These are phyloP conservation scores for Phylloscopus collybita DNA, from an alignment of 2,797 vertebrate genomes.

Conservation along the genomic window DNA sequence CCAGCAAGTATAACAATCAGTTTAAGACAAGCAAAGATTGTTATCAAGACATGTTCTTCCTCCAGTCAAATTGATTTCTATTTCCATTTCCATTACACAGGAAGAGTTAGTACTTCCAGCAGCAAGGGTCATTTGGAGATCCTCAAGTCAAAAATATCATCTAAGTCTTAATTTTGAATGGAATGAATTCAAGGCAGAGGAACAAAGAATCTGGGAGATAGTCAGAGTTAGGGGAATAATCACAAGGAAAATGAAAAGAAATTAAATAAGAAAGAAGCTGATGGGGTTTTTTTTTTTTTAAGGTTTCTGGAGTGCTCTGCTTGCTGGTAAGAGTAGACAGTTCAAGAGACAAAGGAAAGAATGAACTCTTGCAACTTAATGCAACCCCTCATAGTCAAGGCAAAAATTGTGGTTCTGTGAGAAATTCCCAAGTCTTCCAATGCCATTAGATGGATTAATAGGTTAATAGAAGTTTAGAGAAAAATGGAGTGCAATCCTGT, in stretches of 20 bases:
- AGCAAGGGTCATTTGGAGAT: not conserved
- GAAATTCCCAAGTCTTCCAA: not conserved
- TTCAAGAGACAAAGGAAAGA: not conserved
- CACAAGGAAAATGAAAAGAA: not conserved
- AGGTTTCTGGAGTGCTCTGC: not conserved
- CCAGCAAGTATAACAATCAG: not conserved
- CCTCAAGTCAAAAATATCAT: not conserved
- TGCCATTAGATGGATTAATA: not conserved
- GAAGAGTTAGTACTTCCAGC: not conserved
- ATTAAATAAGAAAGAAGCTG: not conserved
- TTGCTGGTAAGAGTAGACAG: rapidly evolving
- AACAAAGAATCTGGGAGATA: not conserved
- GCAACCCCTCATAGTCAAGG: not conserved
- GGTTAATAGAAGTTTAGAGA: not conserved
- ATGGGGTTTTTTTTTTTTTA: not conserved
- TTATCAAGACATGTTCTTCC: not conserved
- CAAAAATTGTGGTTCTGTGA: not conserved
- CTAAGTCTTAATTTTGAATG: not conserved
- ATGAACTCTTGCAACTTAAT: not conserved
- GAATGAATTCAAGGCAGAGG: not conserved
- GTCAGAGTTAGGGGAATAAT: not conserved
- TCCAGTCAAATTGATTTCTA: not conserved
- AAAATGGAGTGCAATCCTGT: not conserved
- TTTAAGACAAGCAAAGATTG: not conserved
- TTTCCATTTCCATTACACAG: not conserved